These are phyloP conservation scores for Agrilus mali DNA, from an alignment of 2,888 invertebrate species.

Conservation along the genomic window DNA sequence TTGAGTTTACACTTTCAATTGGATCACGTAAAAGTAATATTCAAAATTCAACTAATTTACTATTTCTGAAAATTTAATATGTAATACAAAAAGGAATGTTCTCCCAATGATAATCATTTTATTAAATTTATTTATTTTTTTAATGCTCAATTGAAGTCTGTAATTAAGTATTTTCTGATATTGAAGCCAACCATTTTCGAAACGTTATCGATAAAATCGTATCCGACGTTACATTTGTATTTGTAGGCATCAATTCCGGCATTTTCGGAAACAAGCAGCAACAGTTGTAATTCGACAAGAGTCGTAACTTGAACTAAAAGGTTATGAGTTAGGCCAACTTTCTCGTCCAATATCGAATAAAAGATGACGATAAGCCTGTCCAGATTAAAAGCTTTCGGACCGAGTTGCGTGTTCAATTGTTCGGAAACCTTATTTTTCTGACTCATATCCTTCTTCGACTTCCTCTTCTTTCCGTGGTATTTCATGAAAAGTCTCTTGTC, in stretches of 20 bases:
- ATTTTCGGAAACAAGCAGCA: conserved; percentile 58
- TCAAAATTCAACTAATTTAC: too few species aligned
- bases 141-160: conserved; percentile 44
- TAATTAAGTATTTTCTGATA: conserved; percentile 59
- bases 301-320: conserved; percentile 80
- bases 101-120: neutral
- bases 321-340: conserved; percentile 74
- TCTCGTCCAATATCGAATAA: conserved; percentile 75
- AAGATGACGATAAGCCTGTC: conserved; percentile 79
- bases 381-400: conserved; percentile 72
- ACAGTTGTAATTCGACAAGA: conserved; percentile 68
- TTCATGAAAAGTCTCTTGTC: conserved; percentile 82
- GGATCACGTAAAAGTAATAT: too few species aligned
- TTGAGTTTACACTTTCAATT: neutral
- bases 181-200: conserved; percentile 66
- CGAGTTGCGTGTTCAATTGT: conserved; percentile 54
- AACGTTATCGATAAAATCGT: conserved; percentile 67
- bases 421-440: conserved; percentile 46
- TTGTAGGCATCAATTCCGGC: conserved; percentile 67
- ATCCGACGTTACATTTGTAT: conserved; percentile 74
- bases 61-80: too few species aligned
- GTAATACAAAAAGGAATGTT: too few species aligned
- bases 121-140: neutral
- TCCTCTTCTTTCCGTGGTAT: conserved; percentile 59
- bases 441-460: conserved; percentile 46